Evolutionary conservation across 2,113 vertebrate genomes (phyloP).

Genomic region (Naja naja): DNA sequence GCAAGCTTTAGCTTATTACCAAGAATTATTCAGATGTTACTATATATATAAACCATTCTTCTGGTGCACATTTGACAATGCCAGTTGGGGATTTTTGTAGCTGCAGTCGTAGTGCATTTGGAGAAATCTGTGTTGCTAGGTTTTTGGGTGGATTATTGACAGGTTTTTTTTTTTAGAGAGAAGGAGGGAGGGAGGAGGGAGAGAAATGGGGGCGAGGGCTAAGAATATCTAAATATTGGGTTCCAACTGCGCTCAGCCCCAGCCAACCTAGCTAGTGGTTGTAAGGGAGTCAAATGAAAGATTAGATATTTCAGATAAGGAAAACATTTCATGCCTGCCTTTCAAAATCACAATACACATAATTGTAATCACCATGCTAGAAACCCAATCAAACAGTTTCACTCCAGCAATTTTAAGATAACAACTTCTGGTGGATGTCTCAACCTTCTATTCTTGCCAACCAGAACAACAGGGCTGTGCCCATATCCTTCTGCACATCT

Average conservation of each 20-base stretch:
- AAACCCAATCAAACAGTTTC: background rate
- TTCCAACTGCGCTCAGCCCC: background rate
- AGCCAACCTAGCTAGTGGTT: background rate
- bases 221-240: background rate
- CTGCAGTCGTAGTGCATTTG: background rate
- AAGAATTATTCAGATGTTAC: too few relatives aligned
- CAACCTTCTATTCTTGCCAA: background rate
- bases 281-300: background rate
- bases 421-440: background rate
- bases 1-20: too few relatives aligned
- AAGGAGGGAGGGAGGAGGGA: too few relatives aligned
- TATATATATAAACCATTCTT: background rate
- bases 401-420: background rate
- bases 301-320: background rate
- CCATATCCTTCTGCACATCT: background rate
- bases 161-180: background rate
- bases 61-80: background rate
- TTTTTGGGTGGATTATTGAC: background rate
- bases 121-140: background rate
- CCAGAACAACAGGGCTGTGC: background rate
- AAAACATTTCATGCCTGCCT: background rate
- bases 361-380: background rate
- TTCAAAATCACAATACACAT: background rate
- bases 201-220: too few relatives aligned
- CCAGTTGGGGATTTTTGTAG: background rate